Conservation (phyloP, 2,113 vertebrate species). For the Ceyx cyanopectus region DNA sequence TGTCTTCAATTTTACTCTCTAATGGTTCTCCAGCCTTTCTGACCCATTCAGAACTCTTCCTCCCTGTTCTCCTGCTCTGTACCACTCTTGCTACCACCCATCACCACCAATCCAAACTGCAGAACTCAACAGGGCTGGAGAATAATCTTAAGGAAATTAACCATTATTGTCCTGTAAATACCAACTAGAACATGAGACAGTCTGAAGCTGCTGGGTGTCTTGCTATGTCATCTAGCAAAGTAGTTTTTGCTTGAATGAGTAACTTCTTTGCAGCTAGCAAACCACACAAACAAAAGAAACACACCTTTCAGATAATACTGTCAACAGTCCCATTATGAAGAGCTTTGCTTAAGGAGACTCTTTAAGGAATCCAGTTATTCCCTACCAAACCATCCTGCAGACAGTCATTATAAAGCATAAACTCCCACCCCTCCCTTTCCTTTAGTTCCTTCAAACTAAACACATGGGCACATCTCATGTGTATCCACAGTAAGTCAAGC, state of each 20-base stretch:
- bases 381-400: background rate
- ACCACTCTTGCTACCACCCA: background rate
- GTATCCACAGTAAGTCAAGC: background rate
- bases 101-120: background rate
- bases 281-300: background rate
- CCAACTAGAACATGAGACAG: background rate
- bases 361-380: background rate
- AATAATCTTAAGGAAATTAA: background rate
- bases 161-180: background rate
- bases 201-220: background rate
- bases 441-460: background rate
- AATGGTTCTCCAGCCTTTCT: background rate
- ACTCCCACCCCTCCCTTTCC: too few species aligned
- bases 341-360: background rate
- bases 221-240: background rate
- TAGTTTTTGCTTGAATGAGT: background rate
- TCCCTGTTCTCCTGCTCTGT: background rate
- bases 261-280: background rate
- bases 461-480: background rate
- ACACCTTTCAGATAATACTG: background rate
- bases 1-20: background rate
- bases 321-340: background rate
- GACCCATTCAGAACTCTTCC: background rate
- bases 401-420: background rate
- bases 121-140: background rate